Evolutionary conservation across 2,113 vertebrate species (phyloP), one percentile per base, ranked within the genome.

Genomic region (Larimichthys polyactis): DNA sequence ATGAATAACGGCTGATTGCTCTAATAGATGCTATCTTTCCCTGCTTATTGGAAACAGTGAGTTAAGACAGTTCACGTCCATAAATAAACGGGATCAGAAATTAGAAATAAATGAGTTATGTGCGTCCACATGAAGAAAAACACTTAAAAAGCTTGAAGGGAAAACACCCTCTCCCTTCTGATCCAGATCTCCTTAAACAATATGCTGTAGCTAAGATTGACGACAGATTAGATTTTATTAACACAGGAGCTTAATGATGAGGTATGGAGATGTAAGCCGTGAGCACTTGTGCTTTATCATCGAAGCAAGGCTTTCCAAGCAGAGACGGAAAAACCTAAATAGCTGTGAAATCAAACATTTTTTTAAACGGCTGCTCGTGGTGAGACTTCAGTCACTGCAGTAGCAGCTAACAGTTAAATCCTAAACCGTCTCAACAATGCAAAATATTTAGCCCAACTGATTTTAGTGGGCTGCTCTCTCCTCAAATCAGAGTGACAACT

Each of bases 1-100:
- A 90, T 82, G 82, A 90, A 87, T 62, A 81, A 88, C 59, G 66
- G 68, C 77, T 85, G 79, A 90, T 87, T 85, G 87, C 87, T 78
- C 73, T 88, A 88, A 90, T 90, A 80, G 86, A 92, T 88, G 81
- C 57, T 82, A 87, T 90, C 86, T 71, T 20, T 71, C 66, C 57
- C 24, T 75, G 55, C 78, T 87, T 87, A 81, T 86, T 90, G 43
- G 64, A 86, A 90, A 78, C 71, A 71, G n/a, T 24, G 49, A 70
- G 75, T 78, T 60, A 24, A 44, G 60, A 80, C 63, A 32, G 32
- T 29, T 73, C 36, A 4, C 15, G 4, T 40, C 73, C 32, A 54
- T 27, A 78, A 78, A 86, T 80, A 86, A 89, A 86, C 55, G 36
- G 15, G 71, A 73, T 70, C 62, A 78, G 70, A 83, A 78, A 79